Evolutionary conservation across 2,888 invertebrate genomes (phyloP), one percentile per base, ranked within the genome.

Genomic region (Orchesella flavescens): DNA sequence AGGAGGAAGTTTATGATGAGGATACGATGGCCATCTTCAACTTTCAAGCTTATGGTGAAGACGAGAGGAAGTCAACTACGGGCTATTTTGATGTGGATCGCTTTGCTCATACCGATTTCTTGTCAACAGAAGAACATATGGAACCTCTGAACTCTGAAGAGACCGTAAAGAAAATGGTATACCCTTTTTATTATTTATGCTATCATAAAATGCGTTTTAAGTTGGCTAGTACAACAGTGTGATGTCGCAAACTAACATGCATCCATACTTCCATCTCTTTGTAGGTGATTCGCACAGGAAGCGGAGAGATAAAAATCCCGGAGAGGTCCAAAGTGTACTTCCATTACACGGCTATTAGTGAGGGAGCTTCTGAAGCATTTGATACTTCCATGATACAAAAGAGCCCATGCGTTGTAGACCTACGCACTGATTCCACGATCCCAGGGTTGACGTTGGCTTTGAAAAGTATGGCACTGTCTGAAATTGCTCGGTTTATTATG

Each of bases 311-410:
- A 0, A 17, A 57, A 43, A 43, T 72, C 1, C 72, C 72, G 0
- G 44, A 72, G 17, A 19, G 59, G 5, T 72, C 57, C 7, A 17
- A 57, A 3, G 5, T 72, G 0, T 72, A 72, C 43, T 90, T 95
- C 19, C 92, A 93, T 84, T 95, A 94, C 89, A 93, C 94, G 87
- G 94, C 93, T 0, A 95, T 93, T 89, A 91, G 94, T 88, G 95
- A 96, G 90, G 92, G 92, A 88, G 91, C 91, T 53, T 92, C 92
- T 77, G 93, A 93, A 85, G 95, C 96, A 0, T 95, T 94, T 90
- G 95, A 95, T 90, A 93, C 93, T 0, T n/a, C 61, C 0, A n/a
- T 75, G 24, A 89, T 91, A 21, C 90, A 92, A 12, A 75, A 65
- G 65, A 49, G 24, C 34, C 75, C 75, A 23, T 3, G 17, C 12